Evolutionary conservation across 2,888 invertebrate genomes (phyloP).

Genomic region (Cantharis nigra): DNA sequence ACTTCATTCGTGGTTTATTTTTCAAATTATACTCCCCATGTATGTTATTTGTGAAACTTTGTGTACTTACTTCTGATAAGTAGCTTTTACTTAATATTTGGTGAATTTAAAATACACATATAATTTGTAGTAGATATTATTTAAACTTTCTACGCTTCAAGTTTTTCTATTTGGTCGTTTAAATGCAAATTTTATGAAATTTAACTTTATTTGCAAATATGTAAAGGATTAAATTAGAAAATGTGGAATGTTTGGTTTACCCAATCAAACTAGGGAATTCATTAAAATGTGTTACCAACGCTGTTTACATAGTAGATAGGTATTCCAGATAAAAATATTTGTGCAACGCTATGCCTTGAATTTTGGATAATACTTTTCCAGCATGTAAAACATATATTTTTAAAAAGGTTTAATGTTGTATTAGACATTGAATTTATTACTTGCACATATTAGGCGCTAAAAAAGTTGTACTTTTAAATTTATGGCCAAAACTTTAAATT

Average conservation of each 20-base stretch:
- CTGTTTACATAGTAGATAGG: neutral
- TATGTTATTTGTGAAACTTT: too few species aligned
- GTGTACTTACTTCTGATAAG: too few species aligned
- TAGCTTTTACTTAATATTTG: neutral
- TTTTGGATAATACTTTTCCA: neutral
- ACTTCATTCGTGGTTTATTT: too few species aligned
- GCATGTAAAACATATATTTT: neutral
- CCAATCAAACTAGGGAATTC: neutral
- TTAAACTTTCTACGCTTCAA: neutral
- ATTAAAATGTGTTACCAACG: neutral
- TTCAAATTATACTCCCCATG: too few species aligned
- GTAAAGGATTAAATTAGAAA: neutral
- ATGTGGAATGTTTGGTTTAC: neutral
- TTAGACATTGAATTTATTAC: neutral
- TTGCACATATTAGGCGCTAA: neutral
- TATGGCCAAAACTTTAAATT: neutral
- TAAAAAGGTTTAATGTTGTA: neutral
- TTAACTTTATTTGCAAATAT: neutral
- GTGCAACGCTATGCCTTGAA: neutral
- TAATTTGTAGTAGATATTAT: neutral
- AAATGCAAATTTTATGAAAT: neutral
- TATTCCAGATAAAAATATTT: neutral
- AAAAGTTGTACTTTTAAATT: neutral
- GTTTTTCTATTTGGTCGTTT: neutral
- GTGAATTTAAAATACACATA: neutral